phyloP scores from a whole-genome alignment of 2,888 invertebrate species.

The Seira sanloemensis region DNA sequence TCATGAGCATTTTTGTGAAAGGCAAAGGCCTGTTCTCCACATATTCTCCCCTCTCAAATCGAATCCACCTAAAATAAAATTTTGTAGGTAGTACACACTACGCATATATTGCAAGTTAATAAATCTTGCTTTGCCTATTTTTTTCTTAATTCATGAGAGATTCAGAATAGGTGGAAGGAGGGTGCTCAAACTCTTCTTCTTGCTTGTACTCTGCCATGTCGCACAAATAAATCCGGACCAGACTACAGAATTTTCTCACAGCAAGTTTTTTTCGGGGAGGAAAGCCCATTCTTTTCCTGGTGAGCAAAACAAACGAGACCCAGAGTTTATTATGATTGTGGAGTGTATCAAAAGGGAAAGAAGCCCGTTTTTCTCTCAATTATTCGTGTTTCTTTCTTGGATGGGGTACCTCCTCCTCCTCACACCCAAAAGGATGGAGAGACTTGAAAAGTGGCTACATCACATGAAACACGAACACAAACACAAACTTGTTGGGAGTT shows the following conservation, averaged over 20 bases:
- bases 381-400: constrained; percentile 12
- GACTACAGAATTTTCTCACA: constrained; percentile 30
- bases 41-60: neutral
- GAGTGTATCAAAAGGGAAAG: constrained; percentile 19
- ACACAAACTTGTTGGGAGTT: constrained; percentile 7
- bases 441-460: constrained; percentile 17
- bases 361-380: constrained; percentile 16
- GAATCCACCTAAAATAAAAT: neutral
- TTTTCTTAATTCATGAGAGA: neutral
- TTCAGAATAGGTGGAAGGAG: neutral
- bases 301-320: constrained; percentile 14
- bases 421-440: neutral
- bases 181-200: neutral
- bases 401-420: constrained; percentile 2
- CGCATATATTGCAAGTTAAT: neutral
- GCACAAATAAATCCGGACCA: constrained; percentile 57
- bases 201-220: constrained; percentile 26
- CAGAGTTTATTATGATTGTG: constrained; percentile 15
- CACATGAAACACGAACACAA: constrained; percentile 18
- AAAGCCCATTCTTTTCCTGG: neutral
- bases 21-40: neutral
- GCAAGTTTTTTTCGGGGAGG: neutral
- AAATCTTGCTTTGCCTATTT: neutral
- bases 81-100: neutral
- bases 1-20: constrained; percentile 30